Evolutionary conservation across 2,797 vertebrate genomes (phyloP), one percentile per base, ranked within the genome.

Genomic region (Acrossocheilus wenchowensis): DNA sequence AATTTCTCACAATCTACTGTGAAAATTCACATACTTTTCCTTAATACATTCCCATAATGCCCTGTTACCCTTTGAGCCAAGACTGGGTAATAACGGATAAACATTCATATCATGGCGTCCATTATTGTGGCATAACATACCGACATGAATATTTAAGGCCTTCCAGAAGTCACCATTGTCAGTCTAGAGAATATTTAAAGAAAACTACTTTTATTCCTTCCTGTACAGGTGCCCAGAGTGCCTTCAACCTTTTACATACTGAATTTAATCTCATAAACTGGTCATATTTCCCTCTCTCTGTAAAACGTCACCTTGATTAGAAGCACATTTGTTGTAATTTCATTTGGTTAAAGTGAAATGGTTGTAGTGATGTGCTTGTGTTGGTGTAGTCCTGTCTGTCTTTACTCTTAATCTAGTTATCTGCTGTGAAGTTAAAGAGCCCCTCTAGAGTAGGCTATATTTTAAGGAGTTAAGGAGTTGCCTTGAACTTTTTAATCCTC

Each of bases 391-490:
- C 79, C 69, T 78, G 82, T 74, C 64, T 81, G 86, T 84, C 71
- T 62, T 60, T 86, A 81, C n/a, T 45, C 43, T 71, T 64, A 64
- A 66, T 15, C 60, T 69, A 85, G 41, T 86, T 82, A 77, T 72
- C 81, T 82, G 74, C 83, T 88, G 78, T 86, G 34, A 85, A 80
- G 64, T 85, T 52, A 34, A 81, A 81, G 45, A 75, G 45, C 57
- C 68, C 85, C 57, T 64, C 23, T 68, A 75, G 71, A 80, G 52
- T 62, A 64, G 30, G 45, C 64, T 45, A 71, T 89, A 87, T 93
- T 92, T 89, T 89, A 91, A 93, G 91, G 90, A 93, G 93, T 89
- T 89, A 91, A 93, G 91, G 90, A 93, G 93, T 94, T 95, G 94
- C 95, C 94, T 95, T 95, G 95, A 94, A 91, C 92, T 78, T 85